A percentile compares a stretch with the other conserved stretches of the same genome.
Evolutionary conservation across 1,140 invertebrate genomes (phyloP).

Genomic region (Bursaphelenchus mucronatus): DNA sequence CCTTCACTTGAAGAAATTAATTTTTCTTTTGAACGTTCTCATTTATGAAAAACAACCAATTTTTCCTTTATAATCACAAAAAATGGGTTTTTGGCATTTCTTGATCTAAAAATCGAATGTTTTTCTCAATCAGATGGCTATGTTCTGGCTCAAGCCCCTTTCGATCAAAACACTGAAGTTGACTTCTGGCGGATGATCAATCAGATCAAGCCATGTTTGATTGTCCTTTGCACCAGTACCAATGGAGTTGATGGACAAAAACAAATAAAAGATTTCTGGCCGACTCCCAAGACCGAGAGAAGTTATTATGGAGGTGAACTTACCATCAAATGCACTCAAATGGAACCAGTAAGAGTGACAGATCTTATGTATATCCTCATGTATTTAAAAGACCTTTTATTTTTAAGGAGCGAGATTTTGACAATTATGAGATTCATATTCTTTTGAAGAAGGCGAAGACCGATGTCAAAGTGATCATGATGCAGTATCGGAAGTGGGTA

Average conservation of each 20-base stretch:
- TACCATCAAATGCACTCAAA: background rate
- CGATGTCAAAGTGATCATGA: background rate
- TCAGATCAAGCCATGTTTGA: constrained; percentile 8
- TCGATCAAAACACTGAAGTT: constrained; percentile 14
- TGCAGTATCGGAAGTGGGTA: constrained; percentile 14
- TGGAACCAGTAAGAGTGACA: background rate
- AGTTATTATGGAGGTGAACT: constrained; percentile 1
- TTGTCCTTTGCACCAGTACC: constrained; percentile 8
- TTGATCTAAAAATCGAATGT: background rate
- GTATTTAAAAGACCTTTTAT: too few species aligned
- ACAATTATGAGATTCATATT: constrained; percentile 13
- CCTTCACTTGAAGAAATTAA: too few species aligned
- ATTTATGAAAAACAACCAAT: too few species aligned
- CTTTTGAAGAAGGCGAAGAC: background rate
- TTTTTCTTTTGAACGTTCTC: too few species aligned
- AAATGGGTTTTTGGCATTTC: background rate
- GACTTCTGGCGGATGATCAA: constrained; percentile 15
- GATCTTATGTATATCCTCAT: too few species aligned
- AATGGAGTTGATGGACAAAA: background rate
- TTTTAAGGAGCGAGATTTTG: constrained; percentile 5
- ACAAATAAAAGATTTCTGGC: constrained; percentile 10
- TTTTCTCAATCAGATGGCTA: background rate
- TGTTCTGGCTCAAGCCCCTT: constrained; percentile 17
- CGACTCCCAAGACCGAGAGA: constrained; percentile 3
- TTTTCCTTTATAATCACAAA: too few species aligned